Evolutionary conservation across 2,113 vertebrate genomes (phyloP), one percentile per base, ranked within the genome.

Genomic region (Chauna torquata): DNA sequence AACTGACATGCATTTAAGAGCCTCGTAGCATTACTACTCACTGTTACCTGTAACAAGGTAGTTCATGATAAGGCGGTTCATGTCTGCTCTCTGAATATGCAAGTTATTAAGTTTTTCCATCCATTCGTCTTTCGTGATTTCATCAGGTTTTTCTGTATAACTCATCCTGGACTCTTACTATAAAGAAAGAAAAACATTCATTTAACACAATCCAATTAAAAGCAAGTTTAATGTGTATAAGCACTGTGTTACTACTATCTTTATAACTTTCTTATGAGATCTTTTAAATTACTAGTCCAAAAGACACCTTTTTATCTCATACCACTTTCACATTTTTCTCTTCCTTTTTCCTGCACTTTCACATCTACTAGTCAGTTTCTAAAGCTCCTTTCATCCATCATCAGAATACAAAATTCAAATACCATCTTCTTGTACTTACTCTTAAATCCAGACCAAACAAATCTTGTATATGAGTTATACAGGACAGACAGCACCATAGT

Each of bases 41-140:
- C 96, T 97, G 52, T 97, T 96, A 99, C 99, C 99, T 96, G 99
- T 99, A 81, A 99, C 99, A 94, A 99, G 95, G 96, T 99, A 99
- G 97, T 99, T 99, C 99, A 99, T 99, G 90, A 99, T 99, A 89
- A 99, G 99, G 58, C 99, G 98, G 85, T 99, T 99, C 99, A 99
- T 99, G 96, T 99, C 99, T 82, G 99, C 99, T 96, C 99, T 99
- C 95, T 99, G 99, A 90, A 99, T 99, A 72, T 99, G 99, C 91
- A 99, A 99, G 96, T 99, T 99, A 97, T 99, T 99, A 88, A 99
- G 99, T 84, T 99, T 99, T 90, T 99, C 99, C 99, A 99, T 99
- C 99, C 99, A 99, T 92, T 99, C 99, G 90, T 99, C 99, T 98
- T 99, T 99, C 7, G 99, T 99, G 97, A 99, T 98, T 96, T 99